Conservation (phyloP, 2,888 invertebrate genomes). For the Leptodirus hochenwartii region DNA sequence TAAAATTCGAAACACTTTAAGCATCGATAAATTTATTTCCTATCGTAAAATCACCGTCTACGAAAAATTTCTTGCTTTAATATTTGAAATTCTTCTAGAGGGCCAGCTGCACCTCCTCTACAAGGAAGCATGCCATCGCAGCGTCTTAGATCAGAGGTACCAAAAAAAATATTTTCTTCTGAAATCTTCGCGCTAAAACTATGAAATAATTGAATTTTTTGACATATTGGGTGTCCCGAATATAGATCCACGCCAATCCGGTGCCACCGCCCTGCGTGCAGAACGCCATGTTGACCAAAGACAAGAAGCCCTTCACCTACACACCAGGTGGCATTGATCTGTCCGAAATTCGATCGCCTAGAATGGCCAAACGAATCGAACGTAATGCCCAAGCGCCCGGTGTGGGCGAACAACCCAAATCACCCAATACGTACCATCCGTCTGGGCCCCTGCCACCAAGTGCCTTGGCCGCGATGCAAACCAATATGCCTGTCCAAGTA, state of each 20-base stretch:
- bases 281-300: slow-evolving; percentile 89
- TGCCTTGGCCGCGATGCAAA: slow-evolving; percentile 40
- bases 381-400: slow-evolving; percentile 56
- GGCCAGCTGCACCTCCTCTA: too few species aligned
- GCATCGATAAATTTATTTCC: too few species aligned
- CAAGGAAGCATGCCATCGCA: too few species aligned
- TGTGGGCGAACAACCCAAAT: slow-evolving; percentile 31
- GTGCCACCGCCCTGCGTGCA: slow-evolving; percentile 82
- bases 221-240: slow-evolving; percentile 26
- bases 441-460: slow-evolving; percentile 38
- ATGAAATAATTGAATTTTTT: slow-evolving; percentile 6
- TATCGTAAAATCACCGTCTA: too few species aligned
- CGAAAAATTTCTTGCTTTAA: too few species aligned
- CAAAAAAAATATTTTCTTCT: too few species aligned
- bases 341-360: slow-evolving; percentile 75
- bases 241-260: too few species aligned
- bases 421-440: slow-evolving; percentile 30
- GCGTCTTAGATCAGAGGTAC: too few species aligned
- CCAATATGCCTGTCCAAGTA: slow-evolving; percentile 45
- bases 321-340: slow-evolving; percentile 84
- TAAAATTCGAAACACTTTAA: too few species aligned
- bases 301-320: slow-evolving; percentile 94
- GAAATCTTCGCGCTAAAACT: slow-evolving; percentile 8
- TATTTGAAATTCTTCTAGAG: too few species aligned
- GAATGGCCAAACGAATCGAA: slow-evolving; percentile 66